Evolutionary conservation across 2,797 vertebrate species (phyloP), one percentile per base, ranked within the genome.

Genomic region (Clarias fuscus): DNA sequence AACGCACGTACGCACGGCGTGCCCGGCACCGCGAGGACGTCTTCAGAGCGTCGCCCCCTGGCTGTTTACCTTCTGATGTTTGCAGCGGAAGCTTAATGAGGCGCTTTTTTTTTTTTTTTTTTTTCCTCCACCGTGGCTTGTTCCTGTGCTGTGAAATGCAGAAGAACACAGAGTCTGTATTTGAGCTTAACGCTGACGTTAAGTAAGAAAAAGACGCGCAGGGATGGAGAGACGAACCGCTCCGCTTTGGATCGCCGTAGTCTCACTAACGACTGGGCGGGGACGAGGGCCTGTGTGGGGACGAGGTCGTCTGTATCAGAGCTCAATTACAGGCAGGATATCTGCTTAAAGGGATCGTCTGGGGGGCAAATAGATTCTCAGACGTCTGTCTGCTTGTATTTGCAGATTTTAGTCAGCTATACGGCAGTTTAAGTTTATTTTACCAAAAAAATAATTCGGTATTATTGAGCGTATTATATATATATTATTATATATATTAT

Each of bases 31-130:
- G 64, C 37, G 13, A 71, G 53, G n/a, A 73, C 43, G 43, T 8
- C 40, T 75, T 73, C 82, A 64, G 83, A 76, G 59, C 58, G 58
- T 18, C 20, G 59, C 30, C 71, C 71, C 14, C 71, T 40, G 71
- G 37, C 83, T 65, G 72, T 64, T 62, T 75, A 37, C 65, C 40
- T 33, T 72, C 65, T 59, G 82, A 40, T 59, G 58, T 75, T 64
- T 48, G n/a, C 71, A 65, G 37, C 5, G 8, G 62, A 17, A 30
- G 33, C 59, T 62, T 75, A 53, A 84, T 15, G 59, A 75, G 15
- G 58, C 2, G 33, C 56, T 72, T 73, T 73, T 84, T 61, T 33
- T 33, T 33, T 61, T 33, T 33, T 33, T 33, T 33, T 33, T 33
- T 33, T 33, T 33, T 33, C 2, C 24, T 70, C 67, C 15, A 4